A percentile compares a stretch with the other conserved stretches of the same genome.
These are phyloP conservation scores for Metalampra italica DNA, from an alignment of 2,888 invertebrate species.

Conservation along the genomic window DNA sequence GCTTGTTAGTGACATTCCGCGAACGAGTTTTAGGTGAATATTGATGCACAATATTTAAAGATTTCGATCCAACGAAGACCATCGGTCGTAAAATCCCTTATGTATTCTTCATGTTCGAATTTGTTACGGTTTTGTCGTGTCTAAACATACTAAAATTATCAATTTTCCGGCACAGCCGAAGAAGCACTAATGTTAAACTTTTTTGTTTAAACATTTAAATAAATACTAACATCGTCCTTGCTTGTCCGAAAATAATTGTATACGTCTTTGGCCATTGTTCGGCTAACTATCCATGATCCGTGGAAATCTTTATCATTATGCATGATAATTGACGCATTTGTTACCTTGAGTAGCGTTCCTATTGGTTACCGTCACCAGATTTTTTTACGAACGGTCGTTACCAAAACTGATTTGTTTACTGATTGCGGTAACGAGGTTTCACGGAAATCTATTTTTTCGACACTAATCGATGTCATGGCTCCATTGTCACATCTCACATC, in stretches of 20 bases:
- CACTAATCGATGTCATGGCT: background rate
- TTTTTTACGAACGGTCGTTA: slow-evolving; percentile 26
- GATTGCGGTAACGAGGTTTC: slow-evolving; percentile 27
- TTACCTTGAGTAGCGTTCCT: slow-evolving; percentile 48
- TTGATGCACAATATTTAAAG: background rate
- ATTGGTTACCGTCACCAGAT: slow-evolving; percentile 27
- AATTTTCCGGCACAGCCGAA: too few species aligned
- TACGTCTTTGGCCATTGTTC: slow-evolving; percentile 39
- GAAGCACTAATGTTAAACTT: too few species aligned
- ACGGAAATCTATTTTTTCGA: background rate
- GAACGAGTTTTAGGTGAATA: background rate
- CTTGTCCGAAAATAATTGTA: slow-evolving; percentile 44
- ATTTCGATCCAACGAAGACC: too few species aligned
- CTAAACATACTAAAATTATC: too few species aligned
- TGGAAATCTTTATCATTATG: slow-evolving; percentile 58
- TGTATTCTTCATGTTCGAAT: too few species aligned
- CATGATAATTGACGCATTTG: slow-evolving; percentile 44
- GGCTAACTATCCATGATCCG: slow-evolving; percentile 55
- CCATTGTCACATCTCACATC: background rate
- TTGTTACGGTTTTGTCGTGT: too few species aligned
- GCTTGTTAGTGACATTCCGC: background rate
- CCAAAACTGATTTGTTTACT: slow-evolving; percentile 3
- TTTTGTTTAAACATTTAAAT: slow-evolving; percentile 14
- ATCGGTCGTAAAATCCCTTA: too few species aligned
- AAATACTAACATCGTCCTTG: slow-evolving; percentile 42